Evolutionary conservation across 2,113 vertebrate species (phyloP), one percentile per base, ranked within the genome.

Genomic region (Epinephelus lanceolatus): DNA sequence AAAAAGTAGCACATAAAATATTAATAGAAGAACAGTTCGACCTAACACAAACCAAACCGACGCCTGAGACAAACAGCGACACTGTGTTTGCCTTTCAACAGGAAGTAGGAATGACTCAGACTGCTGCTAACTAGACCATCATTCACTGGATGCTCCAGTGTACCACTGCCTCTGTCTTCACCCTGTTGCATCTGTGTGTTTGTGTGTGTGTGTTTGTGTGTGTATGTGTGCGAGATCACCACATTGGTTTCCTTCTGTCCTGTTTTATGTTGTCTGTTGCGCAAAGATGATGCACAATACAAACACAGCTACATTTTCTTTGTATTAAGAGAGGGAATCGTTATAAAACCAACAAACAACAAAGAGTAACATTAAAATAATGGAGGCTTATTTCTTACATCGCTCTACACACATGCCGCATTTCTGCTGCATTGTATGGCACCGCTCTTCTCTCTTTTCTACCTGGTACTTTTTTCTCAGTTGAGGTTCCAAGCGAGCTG

Each of bases 101-200:
- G 83, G 61, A 87, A 81, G 63, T 9, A 59, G 33, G 40, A 63
- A 61, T 66, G 84, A 90, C 21, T 77, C 70, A 66, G 57, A 45
- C 67, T 42, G 66, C 23, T 42, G 75, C 68, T 82, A 84, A 76
- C 42, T 84, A 69, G 77, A 75, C 78, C 80, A 71, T 86, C 84
- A 82, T 76, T 83, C 70, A 86, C 72, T 1, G 9, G 68, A 67
- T 11, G 18, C 65, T 37, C 68, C 77, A 59, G 37, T 18, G 76
- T 63, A 5, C 52, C 8, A 62, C 59, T 23, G 8, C 42, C 56
- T 72, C 1, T 21, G 53, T 75, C 72, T 42, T 80, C 83, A 75
- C 53, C 69, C 51, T 6, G 63, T 47, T 42, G 68, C 65, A 30
- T 61, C 45, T 40, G 21, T 51, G 51, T 65, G 18, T 70, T 66